Conservation (phyloP, 2,797 vertebrate species). For the Natrix natrix region DNA sequence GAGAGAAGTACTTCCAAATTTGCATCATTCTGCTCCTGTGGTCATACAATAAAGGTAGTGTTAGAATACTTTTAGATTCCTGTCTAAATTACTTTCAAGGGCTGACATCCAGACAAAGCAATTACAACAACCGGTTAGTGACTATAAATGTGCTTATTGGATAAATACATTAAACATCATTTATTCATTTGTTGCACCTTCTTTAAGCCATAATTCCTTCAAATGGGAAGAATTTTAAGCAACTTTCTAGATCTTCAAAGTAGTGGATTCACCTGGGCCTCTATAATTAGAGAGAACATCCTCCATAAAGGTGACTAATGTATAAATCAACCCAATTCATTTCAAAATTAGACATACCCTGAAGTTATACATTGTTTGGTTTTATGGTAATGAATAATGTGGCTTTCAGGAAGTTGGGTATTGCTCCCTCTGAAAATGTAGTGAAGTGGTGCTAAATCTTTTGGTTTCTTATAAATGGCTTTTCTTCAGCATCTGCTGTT, state of each 20-base stretch:
- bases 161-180: not conserved
- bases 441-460: not conserved
- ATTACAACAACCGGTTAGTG: not conserved
- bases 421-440: not conserved
- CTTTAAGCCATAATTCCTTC: not conserved
- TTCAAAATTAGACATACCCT: not conserved
- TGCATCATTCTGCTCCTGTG: not conserved
- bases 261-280: not conserved
- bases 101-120: not conserved
- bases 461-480: not conserved
- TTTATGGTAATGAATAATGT: not conserved
- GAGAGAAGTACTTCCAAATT: not conserved
- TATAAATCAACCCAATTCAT: not conserved
- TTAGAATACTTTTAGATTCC: not conserved
- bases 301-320: not conserved
- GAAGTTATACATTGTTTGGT: not conserved
- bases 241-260: not conserved
- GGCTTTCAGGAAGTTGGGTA: not conserved
- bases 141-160: not conserved
- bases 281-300: not conserved
- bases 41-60: not conserved
- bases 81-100: not conserved
- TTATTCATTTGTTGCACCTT: not conserved
- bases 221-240: not conserved
- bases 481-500: not conserved